phyloP scores from a whole-genome alignment of 2,113 vertebrate species.

The Fukomys damarensis region DNA sequence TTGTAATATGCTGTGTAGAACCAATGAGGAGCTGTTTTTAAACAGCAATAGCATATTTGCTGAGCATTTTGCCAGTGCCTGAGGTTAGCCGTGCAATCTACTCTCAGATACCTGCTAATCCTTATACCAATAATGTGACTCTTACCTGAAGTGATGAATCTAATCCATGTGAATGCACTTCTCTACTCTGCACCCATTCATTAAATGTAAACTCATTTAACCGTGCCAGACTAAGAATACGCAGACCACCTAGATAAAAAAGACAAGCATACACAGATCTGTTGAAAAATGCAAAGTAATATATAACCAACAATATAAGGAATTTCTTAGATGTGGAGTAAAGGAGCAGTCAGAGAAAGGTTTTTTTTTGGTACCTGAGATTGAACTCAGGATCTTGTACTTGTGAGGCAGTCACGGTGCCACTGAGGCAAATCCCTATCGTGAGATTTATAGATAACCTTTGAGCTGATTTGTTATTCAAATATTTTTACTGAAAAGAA shows the following conservation, averaged over 20 bases:
- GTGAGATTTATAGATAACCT: not conserved
- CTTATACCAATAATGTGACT: not conserved
- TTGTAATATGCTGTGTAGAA: not conserved
- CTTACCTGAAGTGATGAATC: not conserved
- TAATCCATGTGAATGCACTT: not conserved
- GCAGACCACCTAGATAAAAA: not conserved
- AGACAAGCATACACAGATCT: not conserved
- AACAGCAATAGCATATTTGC: not conserved
- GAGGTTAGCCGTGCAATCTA: not conserved
- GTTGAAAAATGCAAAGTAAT: not conserved
- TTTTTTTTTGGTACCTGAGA: no score
- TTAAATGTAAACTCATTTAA: not conserved
- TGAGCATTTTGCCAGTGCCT: not conserved
- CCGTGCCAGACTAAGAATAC: not conserved
- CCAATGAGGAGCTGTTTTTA: not conserved
- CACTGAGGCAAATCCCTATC: no score
- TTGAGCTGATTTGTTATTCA: not conserved
- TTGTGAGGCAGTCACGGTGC: no score
- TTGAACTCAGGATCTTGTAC: no score
- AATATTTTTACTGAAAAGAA: not conserved
- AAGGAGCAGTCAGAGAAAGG: not conserved
- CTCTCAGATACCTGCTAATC: not conserved
- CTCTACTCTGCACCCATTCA: conserved; percentile 13
- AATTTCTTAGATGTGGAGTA: not conserved
- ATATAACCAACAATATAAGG: not conserved